Base-by-base conservation (phyloP, 2,888 invertebrate genomes). In the Tenthredo scrophulariae region DNA sequence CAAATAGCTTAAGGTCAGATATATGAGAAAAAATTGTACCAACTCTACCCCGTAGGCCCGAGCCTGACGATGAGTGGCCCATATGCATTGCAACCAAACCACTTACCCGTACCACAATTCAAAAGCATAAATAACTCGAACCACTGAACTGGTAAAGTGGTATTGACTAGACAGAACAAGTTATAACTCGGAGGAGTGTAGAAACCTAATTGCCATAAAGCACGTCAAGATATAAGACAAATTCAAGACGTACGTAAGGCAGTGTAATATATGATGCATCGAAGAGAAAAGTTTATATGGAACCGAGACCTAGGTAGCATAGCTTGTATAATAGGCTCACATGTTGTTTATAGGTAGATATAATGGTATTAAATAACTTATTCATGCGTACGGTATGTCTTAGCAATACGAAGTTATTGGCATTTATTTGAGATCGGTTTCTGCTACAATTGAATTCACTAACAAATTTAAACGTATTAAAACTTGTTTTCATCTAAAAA, bases 121-220 rank as follows among this genome's bases (percentile, higher is more conserved):
- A 2, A 72, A 40, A 72, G 37, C 40, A 40, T 40, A 40, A 72
- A 72, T 72, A 72, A 72, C 40, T 40, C 72, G 40, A 37, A 22
- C 72, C 37, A 40, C 9, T 40, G 18, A 18, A 72, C 37, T 40
- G 26, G 75, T 50, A 29, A 29, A 46, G n/a, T 50, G 43, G 43
- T 26, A 75, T n/a, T 29, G 26, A 75, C 72, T 72, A 40, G n/a
- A 18, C 40, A 40, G 37, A 72, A 40, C 40, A n/a, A 13, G 75
- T 29, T 75, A 5, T 50, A 43, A 22, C n/a, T 26, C 26, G 75
- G 26, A 75, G 75, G 22, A 50, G 26, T 46, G 50, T 43, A 75
- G 50, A 50, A 75, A 75, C 29, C 75, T 46, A 75, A 75, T 75
- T 50, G 26, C 4, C 43, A 33, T 33, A 75, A 26, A 50, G 18